Conservation (phyloP, 2,888 invertebrate species). For the Stegophylla sp. region DNA sequence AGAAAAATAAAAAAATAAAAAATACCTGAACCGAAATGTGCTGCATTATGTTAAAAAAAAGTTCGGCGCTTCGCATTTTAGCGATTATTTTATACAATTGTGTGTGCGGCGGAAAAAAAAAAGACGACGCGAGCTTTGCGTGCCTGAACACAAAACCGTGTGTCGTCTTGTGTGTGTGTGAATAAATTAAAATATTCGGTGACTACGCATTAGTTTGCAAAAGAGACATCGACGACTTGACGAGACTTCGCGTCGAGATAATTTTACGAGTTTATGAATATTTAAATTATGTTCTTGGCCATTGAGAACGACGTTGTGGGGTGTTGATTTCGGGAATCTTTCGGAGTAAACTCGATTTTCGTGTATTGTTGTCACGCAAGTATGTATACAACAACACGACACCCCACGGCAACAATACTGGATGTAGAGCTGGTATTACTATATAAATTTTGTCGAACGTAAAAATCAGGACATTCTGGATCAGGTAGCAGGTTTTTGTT, state of each 20-base stretch:
- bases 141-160: background rate
- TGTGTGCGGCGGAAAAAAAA: background rate
- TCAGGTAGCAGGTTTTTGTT: background rate
- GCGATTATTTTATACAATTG: background rate
- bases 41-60: no score
- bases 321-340: background rate
- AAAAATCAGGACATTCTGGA: constrained; percentile 24
- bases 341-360: constrained; percentile 2
- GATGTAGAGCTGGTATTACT: background rate
- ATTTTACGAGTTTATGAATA: constrained; percentile 19
- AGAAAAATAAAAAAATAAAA: background rate
- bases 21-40: background rate
- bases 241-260: background rate
- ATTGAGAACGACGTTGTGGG: background rate
- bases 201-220: constrained; percentile 39
- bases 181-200: constrained; percentile 33
- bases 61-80: background rate
- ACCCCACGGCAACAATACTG: background rate
- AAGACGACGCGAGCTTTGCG: background rate
- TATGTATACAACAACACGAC: no score
- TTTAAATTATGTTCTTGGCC: constrained; percentile 5
- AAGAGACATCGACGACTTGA: background rate
- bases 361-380: background rate
- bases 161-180: background rate
- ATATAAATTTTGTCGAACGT: no score